Percentiles rank a stretch among this genome's conserved stretches.
These are phyloP conservation scores for Eurypyga helias DNA, from an alignment of 2,113 vertebrate genomes.

Conservation along the genomic window DNA sequence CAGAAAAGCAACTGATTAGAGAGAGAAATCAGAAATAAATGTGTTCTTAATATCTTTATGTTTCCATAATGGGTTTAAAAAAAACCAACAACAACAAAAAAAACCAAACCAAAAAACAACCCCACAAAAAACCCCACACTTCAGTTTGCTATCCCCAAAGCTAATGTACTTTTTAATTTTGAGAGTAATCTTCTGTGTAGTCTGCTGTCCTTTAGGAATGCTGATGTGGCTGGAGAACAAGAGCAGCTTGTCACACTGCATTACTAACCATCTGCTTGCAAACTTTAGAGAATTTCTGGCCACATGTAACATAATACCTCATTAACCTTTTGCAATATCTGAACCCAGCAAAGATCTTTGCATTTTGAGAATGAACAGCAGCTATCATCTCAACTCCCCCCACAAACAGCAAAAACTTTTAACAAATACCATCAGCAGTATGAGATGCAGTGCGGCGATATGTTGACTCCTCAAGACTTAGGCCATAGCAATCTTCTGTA, in stretches of 20 bases:
- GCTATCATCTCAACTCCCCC: neutral
- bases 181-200: neutral
- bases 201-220: neutral
- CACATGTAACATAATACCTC: neutral
- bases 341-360: neutral
- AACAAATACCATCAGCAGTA: neutral
- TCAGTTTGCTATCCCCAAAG: neutral
- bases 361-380: slow-evolving; percentile 11
- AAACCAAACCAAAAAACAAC: too few relatives aligned
- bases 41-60: neutral
- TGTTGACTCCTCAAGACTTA: neutral
- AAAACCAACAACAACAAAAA: too few relatives aligned
- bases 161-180: slow-evolving; percentile 4
- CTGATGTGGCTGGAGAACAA: slow-evolving; percentile 28
- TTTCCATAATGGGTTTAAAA: too few relatives aligned
- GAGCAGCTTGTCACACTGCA: slow-evolving; percentile 9
- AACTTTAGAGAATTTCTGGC: slow-evolving; percentile 18
- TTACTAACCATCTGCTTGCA: neutral
- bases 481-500: neutral
- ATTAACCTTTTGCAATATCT: slow-evolving; percentile 21
- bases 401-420: neutral
- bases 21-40: neutral
- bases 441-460: neutral
- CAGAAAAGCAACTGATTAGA: neutral
- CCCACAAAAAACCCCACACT: too few relatives aligned